Evolutionary conservation across 2,888 invertebrate genomes (phyloP), one percentile per base, ranked within the genome.

Genomic region (Pachymerium ferrugineum): DNA sequence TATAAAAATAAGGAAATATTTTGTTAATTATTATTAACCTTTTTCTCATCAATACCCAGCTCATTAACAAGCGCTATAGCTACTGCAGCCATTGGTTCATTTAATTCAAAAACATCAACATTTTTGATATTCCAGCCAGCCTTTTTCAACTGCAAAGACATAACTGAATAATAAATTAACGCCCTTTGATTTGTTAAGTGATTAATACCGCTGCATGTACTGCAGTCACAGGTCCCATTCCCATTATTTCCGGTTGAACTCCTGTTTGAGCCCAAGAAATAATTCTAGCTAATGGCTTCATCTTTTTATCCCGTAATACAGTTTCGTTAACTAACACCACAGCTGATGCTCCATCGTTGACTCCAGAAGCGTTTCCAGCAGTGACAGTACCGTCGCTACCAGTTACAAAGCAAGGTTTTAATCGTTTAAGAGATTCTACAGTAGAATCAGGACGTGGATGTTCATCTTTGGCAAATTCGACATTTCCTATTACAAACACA

Each of bases 301-400:
- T 83, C 0, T 91, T 77, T 3, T 86, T 85, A 67, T 87, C 85
- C 62, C 83, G 83, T 0, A 90, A 85, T 76, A 87, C 85, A 35
- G 85, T 84, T 75, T 85, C 85, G 22, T 87, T 88, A 83, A 90
- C 89, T 35, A 97, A 79, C 19, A 96, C 83, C 1, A 96, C 84
- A 0, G 90, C 93, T 3, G 94, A 93, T 1, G 96, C 95, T 0
- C 96, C 95, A 82, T 97, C 97, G 81, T 92, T 92, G 35, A 92
- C 85, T 30, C 91, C 91, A 8, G 92, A 92, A 0, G 92, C 86
- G 84, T 90, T 91, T 67, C 90, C 91, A 33, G 92, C 86, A 3
- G 93, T 93, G 4, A 93, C 90, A 0, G 90, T 88, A 3, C 85
- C 85, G 25, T 70, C 74, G 29, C 79, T 81, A 81, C 88, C 88